Percentiles rank a stretch among this genome's conserved stretches.
Evolutionary conservation across 2,797 vertebrate species (phyloP).

Genomic region (Podarcis lilfordi): DNA sequence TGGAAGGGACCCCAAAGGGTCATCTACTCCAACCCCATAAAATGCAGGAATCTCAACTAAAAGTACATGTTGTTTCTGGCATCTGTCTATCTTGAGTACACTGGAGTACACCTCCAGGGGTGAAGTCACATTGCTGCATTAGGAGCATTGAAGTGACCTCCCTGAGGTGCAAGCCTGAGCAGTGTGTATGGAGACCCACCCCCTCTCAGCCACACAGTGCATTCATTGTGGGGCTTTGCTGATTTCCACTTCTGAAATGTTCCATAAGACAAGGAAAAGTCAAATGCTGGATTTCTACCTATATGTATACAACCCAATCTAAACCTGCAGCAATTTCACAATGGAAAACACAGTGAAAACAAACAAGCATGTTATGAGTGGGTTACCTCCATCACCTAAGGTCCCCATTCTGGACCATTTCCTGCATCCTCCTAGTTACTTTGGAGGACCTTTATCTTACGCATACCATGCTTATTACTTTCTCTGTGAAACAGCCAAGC

Average conservation of each 20-base stretch:
- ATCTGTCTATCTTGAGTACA: too few relatives aligned
- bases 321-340: conserved; percentile 34
- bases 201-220: background rate
- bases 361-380: conserved; percentile 35
- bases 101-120: too few relatives aligned
- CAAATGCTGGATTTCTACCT: background rate
- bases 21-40: too few relatives aligned
- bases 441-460: background rate
- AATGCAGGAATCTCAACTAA: too few relatives aligned
- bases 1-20: too few relatives aligned
- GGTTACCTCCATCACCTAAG: conserved; percentile 62
- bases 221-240: background rate
- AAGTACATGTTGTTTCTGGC: too few relatives aligned
- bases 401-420: background rate
- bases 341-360: conserved; percentile 29
- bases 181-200: too few relatives aligned
- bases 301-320: conserved; percentile 32
- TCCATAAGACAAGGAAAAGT: background rate
- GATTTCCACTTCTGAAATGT: background rate
- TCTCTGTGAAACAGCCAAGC: background rate
- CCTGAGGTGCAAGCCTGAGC: too few relatives aligned
- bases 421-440: background rate
- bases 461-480: conserved; percentile 16
- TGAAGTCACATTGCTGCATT: too few relatives aligned
- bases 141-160: too few relatives aligned